These are phyloP conservation scores for Tetragnatha montana DNA, from an alignment of 2,888 invertebrate species.

Conservation along the genomic window DNA sequence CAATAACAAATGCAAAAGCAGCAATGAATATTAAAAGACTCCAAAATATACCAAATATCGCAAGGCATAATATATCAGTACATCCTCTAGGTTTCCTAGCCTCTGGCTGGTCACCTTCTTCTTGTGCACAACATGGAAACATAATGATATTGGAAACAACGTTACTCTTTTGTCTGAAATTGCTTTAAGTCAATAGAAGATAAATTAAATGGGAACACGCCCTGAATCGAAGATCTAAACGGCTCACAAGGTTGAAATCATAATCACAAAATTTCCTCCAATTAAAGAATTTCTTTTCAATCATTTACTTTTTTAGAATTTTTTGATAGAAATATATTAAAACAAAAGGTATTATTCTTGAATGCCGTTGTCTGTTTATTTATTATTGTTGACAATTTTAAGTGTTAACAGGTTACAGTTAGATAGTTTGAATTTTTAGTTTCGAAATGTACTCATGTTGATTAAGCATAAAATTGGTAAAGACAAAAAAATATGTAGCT, in stretches of 20 bases:
- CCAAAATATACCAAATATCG: slow-evolving; percentile 71
- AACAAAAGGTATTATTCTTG: not conserved
- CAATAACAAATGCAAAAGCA: slow-evolving; percentile 72
- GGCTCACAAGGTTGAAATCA: no score
- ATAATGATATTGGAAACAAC: slow-evolving; percentile 28
- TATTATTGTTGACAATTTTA: not conserved
- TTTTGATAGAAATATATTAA: not conserved
- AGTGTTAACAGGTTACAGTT: not conserved
- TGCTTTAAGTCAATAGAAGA: slow-evolving; percentile 3
- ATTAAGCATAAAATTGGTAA: no score
- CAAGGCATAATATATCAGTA: slow-evolving; percentile 71
- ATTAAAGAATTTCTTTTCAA: not conserved
- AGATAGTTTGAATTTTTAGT: not conserved
- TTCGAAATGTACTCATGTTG: no score
- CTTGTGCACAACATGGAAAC: slow-evolving; percentile 50
- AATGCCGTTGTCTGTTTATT: not conserved
- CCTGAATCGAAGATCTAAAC: not conserved
- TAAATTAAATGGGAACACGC: not conserved
- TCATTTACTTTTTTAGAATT: not conserved
- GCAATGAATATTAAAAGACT: slow-evolving; percentile 70
- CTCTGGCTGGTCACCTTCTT: slow-evolving; percentile 17
- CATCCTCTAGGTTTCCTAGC: slow-evolving; percentile 62
- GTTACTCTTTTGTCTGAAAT: not conserved
- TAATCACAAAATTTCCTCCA: no score
- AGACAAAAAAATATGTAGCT: no score